Percentiles rank a stretch among this genome's conserved stretches.
phyloP scores from a whole-genome alignment of 2,113 vertebrate genomes.

The Sinocyclocheilus rhinocerous region DNA sequence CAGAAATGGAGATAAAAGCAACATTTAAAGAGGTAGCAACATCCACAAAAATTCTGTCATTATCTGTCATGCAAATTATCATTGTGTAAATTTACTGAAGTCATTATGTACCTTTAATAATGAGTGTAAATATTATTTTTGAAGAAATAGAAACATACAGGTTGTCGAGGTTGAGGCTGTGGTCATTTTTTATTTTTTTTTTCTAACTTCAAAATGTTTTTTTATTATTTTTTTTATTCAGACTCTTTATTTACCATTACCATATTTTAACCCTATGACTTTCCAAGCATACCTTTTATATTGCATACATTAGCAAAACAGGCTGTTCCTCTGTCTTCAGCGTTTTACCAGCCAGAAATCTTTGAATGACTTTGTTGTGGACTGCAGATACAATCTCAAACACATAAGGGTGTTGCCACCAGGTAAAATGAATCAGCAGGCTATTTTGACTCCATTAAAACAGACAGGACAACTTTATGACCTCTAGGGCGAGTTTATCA shows the following conservation, averaged over 20 bases:
- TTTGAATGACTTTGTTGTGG: background rate
- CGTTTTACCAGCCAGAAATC: background rate
- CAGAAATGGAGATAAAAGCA: no score
- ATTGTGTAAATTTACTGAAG: background rate
- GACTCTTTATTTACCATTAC: background rate
- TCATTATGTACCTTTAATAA: background rate
- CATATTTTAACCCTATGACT: background rate
- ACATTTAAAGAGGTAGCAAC: background rate
- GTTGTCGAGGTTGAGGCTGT: background rate
- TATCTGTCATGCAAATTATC: no score
- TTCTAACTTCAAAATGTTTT: background rate
- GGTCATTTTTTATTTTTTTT: background rate
- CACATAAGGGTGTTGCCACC: background rate
- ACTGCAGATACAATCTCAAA: background rate
- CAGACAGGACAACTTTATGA: background rate
- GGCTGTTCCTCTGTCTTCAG: no score
- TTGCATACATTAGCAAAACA: background rate
- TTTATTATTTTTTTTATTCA: background rate
- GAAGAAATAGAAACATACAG: background rate
- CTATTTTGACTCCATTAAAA: background rate
- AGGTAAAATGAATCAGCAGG: background rate
- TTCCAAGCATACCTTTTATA: background rate
- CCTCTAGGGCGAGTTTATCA: background rate
- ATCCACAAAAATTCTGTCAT: background rate
- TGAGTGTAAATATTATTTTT: background rate